A percentile compares a stretch with the other conserved stretches of the same genome.
Evolutionary conservation across 2,797 vertebrate species (phyloP).

Genomic region (Denticeps clupeoides): DNA sequence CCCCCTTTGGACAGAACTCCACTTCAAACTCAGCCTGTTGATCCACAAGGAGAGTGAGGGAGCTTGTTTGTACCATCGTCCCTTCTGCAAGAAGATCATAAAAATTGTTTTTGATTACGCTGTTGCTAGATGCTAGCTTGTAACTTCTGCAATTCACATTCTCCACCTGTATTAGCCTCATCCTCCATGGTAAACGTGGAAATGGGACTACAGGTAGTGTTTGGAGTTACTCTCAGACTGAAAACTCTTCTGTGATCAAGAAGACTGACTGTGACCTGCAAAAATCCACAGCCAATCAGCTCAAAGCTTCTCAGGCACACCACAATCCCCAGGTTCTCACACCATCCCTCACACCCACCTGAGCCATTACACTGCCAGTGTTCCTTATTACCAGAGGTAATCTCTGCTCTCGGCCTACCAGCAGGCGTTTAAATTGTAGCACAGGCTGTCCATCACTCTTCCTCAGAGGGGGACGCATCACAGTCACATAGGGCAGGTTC

Average conservation of each 20-base stretch:
- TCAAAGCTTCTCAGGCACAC: no score
- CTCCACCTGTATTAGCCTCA: constrained; percentile 43
- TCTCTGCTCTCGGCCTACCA: constrained; percentile 47
- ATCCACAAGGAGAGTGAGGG: constrained; percentile 46
- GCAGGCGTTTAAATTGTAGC: constrained; percentile 65
- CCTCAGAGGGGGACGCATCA: constrained; percentile 57
- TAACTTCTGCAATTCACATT: no score
- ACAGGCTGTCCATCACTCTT: constrained; percentile 52
- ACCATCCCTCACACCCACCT: constrained; percentile 34
- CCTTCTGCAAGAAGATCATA: constrained; percentile 27
- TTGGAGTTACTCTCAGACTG: constrained; percentile 48
- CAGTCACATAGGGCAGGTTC: constrained; percentile 62
- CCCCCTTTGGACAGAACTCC: constrained; percentile 53
- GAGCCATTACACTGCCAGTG: constrained; percentile 46
- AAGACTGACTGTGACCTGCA: constrained; percentile 68
- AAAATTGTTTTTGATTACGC: no score
- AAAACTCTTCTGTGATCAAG: constrained; percentile 61
- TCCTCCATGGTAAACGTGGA: constrained; percentile 25
- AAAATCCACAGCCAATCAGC: no score
- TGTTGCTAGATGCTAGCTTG: no score
- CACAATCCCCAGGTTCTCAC: no score
- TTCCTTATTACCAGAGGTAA: constrained; percentile 73
- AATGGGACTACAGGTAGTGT: constrained; percentile 43
- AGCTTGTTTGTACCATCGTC: constrained; percentile 41
- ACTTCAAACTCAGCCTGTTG: constrained; percentile 61